These are phyloP conservation scores for Drosophila diplacantha DNA, from an alignment of 2,888 invertebrate genomes.

Conservation along the genomic window DNA sequence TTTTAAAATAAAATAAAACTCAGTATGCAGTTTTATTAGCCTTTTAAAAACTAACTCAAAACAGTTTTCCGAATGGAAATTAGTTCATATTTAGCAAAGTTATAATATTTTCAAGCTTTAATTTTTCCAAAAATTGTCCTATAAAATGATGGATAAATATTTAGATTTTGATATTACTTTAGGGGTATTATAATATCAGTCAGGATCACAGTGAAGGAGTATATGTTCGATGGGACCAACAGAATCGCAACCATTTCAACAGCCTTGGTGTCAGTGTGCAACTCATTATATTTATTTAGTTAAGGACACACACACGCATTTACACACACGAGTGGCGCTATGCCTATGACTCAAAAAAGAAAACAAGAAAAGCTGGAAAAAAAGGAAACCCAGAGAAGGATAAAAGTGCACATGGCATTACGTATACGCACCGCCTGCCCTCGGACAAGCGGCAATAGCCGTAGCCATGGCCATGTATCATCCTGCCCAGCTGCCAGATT, in stretches of 20 bases:
- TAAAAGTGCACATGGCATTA: conserved; percentile 46
- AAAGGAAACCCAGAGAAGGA: conserved; percentile 23
- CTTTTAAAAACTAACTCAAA: no score
- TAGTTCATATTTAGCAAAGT: no score
- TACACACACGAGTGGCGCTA: conserved; percentile 17
- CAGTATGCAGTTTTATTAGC: no score
- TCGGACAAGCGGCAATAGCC: conserved; percentile 20
- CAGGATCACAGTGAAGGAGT: no score
- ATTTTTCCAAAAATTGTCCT: no score
- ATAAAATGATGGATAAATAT: no score
- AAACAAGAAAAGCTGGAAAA: conserved; percentile 29
- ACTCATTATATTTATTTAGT: conserved; percentile 68
- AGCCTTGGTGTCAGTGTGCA: conserved; percentile 40
- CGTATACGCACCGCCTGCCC: conserved; percentile 55
- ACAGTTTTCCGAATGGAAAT: no score
- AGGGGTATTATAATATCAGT: no score
- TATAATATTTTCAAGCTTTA: no score
- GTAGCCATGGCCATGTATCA: conserved; percentile 7
- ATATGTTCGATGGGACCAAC: no score
- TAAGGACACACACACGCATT: conserved; percentile 40
- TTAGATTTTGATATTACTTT: no score
- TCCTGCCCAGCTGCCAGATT: conserved; percentile 11
- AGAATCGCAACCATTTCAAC: neutral
- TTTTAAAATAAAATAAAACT: no score
- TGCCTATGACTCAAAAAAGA: conserved; percentile 29